Evolutionary conservation across 2,888 invertebrate genomes (phyloP).

Genomic region (Agrilus mali): DNA sequence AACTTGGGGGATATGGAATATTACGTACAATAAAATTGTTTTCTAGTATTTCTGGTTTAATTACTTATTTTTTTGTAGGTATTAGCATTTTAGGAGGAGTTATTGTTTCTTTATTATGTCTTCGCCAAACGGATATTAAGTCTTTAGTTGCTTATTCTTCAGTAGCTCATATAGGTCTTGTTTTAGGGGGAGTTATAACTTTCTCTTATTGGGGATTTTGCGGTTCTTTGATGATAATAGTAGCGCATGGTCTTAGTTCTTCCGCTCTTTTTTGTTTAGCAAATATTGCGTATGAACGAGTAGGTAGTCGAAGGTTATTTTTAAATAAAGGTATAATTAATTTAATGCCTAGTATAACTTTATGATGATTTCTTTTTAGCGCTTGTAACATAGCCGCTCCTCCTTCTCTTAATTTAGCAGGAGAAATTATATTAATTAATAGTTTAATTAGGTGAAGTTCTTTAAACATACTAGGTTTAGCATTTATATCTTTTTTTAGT

Average conservation of each 20-base stretch:
- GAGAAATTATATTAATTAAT: conserved; percentile 53
- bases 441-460: conserved; percentile 41
- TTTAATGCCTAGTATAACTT: conserved; percentile 43
- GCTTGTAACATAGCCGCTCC: conserved; percentile 53
- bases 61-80: conserved; percentile 40
- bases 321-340: conserved; percentile 46
- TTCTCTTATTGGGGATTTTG: conserved; percentile 40
- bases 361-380: conserved; percentile 54
- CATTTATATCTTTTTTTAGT: conserved; percentile 50
- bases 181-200: conserved; percentile 44
- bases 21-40: conserved; percentile 43
- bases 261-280: conserved; percentile 54
- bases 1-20: conserved; percentile 59
- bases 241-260: conserved; percentile 53
- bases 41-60: conserved; percentile 34
- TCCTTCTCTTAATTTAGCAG: conserved; percentile 51
- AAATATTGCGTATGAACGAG: conserved; percentile 50
- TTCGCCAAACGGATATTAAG: conserved; percentile 57
- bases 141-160: conserved; percentile 65
- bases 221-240: conserved; percentile 45
- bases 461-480: conserved; percentile 39
- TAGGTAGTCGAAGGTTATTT: conserved; percentile 46
- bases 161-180: conserved; percentile 55
- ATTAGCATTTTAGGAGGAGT: conserved; percentile 46
- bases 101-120: conserved; percentile 51